phyloP scores from a whole-genome alignment of 2,888 invertebrate species.

The Mesoligia furuncula region DNA sequence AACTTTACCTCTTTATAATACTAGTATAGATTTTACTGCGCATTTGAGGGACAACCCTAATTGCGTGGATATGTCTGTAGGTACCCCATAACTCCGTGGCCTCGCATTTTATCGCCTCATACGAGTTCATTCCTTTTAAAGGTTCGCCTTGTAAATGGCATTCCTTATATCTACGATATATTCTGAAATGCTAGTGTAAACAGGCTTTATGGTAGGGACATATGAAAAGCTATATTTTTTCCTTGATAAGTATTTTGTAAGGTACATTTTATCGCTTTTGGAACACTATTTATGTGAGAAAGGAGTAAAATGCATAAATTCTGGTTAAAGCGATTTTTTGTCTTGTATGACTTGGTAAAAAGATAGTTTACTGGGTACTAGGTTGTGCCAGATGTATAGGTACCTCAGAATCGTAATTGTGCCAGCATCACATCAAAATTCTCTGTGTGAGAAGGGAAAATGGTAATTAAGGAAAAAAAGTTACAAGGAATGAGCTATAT shows the following conservation, averaged over 20 bases:
- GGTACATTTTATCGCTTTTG: constrained; percentile 19
- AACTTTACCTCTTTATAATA: too few relatives aligned
- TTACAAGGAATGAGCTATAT: background rate
- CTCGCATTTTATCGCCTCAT: constrained; percentile 69
- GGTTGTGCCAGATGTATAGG: background rate
- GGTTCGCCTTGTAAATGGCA: constrained; percentile 59
- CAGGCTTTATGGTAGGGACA: constrained; percentile 54
- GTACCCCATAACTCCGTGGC: constrained; percentile 51
- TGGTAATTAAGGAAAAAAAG: too few relatives aligned
- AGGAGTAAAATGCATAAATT: background rate
- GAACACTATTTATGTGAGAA: background rate
- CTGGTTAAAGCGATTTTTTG: background rate
- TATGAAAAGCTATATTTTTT: constrained; percentile 45
- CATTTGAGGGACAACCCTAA: constrained; percentile 59
- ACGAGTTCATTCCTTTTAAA: constrained; percentile 63
- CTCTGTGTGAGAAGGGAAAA: background rate
- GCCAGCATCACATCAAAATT: background rate
- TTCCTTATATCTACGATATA: constrained; percentile 61
- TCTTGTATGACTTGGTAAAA: background rate
- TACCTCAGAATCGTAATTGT: background rate
- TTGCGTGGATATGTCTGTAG: constrained; percentile 65
- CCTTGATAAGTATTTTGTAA: constrained; percentile 31
- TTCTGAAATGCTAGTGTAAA: constrained; percentile 56
- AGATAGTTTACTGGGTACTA: background rate
- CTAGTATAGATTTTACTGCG: constrained; percentile 4